phyloP scores from a whole-genome alignment of 2,888 invertebrate species.

The Thalpophila matura region DNA sequence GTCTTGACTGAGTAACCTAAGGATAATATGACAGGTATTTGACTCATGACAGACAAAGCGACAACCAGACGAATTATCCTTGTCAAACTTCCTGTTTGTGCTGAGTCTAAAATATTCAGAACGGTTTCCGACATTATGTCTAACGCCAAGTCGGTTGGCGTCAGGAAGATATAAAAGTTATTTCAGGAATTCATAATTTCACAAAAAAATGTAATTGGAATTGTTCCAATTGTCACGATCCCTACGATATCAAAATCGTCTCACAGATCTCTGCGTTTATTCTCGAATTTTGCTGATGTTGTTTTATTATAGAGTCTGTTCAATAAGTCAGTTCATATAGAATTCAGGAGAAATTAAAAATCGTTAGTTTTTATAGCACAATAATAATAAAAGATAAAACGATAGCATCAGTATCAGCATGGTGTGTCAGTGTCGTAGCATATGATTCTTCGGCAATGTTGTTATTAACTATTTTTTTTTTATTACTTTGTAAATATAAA shows the following conservation, averaged over 20 bases:
- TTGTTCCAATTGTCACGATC: slow-evolving; percentile 46
- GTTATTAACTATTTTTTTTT: too few species aligned
- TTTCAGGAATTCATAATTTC: slow-evolving; percentile 47
- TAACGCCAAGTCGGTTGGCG: slow-evolving; percentile 19
- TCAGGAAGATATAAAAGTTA: slow-evolving; percentile 41
- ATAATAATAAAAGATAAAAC: too few species aligned
- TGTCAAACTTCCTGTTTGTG: not conserved
- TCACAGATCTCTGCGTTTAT: slow-evolving; percentile 37
- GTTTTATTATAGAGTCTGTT: too few species aligned
- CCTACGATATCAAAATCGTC: slow-evolving; percentile 47
- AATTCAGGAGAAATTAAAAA: too few species aligned
- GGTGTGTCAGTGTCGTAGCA: too few species aligned
- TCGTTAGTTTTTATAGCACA: too few species aligned
- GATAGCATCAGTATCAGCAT: too few species aligned
- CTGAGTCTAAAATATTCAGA: not conserved
- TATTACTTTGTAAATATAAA: too few species aligned
- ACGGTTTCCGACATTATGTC: slow-evolving; percentile 19
- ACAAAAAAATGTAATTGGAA: slow-evolving; percentile 37
- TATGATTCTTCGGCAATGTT: too few species aligned
- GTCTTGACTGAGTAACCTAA: not conserved
- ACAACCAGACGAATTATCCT: not conserved
- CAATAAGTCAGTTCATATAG: too few species aligned
- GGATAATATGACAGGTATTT: too few species aligned
- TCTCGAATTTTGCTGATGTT: slow-evolving; percentile 34
- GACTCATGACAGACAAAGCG: not conserved